Evolutionary conservation across 2,888 invertebrate species (phyloP).

Genomic region (Oxyscelio sp.): DNA sequence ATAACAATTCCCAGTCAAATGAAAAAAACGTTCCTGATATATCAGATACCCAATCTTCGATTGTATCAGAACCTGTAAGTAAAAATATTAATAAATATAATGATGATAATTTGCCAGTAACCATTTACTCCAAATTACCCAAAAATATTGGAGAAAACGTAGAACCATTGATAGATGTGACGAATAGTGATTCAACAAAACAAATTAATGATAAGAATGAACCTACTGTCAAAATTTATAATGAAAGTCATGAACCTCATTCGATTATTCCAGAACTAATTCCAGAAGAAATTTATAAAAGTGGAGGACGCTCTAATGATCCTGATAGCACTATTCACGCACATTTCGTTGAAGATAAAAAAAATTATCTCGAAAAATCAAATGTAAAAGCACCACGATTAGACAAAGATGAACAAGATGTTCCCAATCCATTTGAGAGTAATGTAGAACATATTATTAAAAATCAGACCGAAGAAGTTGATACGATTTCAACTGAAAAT

Average conservation of each 20-base stretch:
- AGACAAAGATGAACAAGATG: constrained; percentile 89
- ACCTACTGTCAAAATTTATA: constrained; percentile 27
- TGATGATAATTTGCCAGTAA: constrained; percentile 78
- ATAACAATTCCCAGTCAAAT: constrained; percentile 24
- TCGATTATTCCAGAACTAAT: constrained; percentile 81
- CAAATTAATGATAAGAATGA: constrained; percentile 75
- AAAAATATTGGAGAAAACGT: constrained; percentile 82
- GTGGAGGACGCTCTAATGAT: constrained; percentile 39
- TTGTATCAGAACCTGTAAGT: constrained; percentile 81
- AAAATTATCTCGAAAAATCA: constrained; percentile 88
- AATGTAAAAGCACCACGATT: constrained; percentile 88
- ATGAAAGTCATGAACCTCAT: constrained; percentile 76
- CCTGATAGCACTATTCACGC: constrained; percentile 2
- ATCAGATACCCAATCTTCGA: constrained; percentile 82
- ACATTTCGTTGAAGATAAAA: constrained; percentile 9
- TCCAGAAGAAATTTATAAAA: constrained; percentile 78
- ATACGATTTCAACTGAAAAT: constrained; percentile 14
- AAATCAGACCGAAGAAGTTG: constrained; percentile 69
- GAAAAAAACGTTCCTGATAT: constrained; percentile 70
- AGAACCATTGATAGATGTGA: constrained; percentile 78
- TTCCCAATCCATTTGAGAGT: constrained; percentile 89
- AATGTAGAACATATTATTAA: constrained; percentile 83
- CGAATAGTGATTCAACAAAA: constrained; percentile 69
- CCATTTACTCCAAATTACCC: constrained; percentile 80
- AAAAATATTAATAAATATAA: constrained; percentile 78